phyloP scores from a whole-genome alignment of 2,113 vertebrate species.

The Notarius quadriscutis region DNA sequence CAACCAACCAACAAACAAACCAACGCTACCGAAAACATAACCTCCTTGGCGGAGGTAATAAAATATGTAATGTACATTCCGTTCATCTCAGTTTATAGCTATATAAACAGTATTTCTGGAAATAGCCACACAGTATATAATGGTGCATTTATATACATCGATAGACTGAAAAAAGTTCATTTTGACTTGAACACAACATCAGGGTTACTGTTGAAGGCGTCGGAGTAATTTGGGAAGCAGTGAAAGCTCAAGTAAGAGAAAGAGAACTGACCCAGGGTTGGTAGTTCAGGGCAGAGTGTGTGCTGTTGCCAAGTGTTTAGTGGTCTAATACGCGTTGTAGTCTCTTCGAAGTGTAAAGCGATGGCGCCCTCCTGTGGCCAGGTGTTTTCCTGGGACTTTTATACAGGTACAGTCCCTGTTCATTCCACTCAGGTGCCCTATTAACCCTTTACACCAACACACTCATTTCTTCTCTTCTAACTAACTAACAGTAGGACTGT shows the following conservation, averaged over 20 bases:
- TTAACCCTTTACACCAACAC: conserved; percentile 21
- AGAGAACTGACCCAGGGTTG: conserved; percentile 66
- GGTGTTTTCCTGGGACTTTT: conserved; percentile 84
- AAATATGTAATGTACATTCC: background rate
- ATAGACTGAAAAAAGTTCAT: background rate
- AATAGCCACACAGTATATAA: background rate
- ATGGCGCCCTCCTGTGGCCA: conserved; percentile 81
- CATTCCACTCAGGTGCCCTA: conserved; percentile 62
- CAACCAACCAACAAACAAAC: too few relatives aligned
- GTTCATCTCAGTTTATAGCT: background rate
- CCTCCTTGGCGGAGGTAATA: too few relatives aligned
- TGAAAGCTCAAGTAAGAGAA: background rate
- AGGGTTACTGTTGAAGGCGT: background rate
- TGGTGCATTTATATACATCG: too few relatives aligned
- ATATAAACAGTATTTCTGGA: background rate
- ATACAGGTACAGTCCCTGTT: conserved; percentile 77
- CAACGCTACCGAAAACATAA: too few relatives aligned
- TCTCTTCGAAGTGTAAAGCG: conserved; percentile 83
- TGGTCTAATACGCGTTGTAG: conserved; percentile 80
- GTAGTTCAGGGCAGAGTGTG: conserved; percentile 38
- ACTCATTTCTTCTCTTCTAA: conserved; percentile 9
- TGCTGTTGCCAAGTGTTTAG: conserved; percentile 62
- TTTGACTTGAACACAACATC: conserved; percentile 2
- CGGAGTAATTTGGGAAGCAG: background rate
- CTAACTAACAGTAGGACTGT: background rate